Base-by-base conservation (phyloP, 2,113 vertebrate species). In the Halcyon malimbica region DNA sequence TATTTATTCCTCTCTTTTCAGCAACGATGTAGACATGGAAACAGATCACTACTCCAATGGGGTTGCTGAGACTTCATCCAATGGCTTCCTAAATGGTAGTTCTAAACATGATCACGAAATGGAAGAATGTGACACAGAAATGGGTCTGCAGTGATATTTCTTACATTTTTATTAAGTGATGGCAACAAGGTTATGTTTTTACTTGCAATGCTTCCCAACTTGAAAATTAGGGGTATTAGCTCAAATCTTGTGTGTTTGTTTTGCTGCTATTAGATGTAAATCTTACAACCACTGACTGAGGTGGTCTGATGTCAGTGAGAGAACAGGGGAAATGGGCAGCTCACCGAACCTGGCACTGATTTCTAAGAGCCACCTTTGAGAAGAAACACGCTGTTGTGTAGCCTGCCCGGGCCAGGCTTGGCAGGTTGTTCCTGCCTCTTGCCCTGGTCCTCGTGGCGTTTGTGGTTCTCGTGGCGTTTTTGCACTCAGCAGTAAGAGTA, bases 41-140 rank as follows among this genome's bases (percentile, higher is more conserved):
- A 99, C 99, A 82, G 99, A 99, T 97, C 99, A 99, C 98, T 99
- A 99, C 97, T 99, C 98, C 98, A 99, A 99, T 95, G 99, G 99
- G 78, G 98, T 99, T 97, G 98, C 99, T 85, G 99, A 99, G 95
- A 98, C 99, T 26, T 99, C 99, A 96, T 99, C 99, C 95, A 99
- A 99, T 91, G 99, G 99, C 97, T 99, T 99, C 98, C 98, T 99
- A 97, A 99, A 99, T 85, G 99, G 99, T 97, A 99, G 99, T 98
- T 98, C 99, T 97, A 99, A 99, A 97, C 99, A 99, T 95, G 97
- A 98, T 95, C 95, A 98, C 64, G 99, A 99, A 97, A 98, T 99
- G 80, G 99, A 99, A 95, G 99, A 99, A 97, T 99, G 99, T 96
- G 99, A 99, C 94, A 99, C 99, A 77, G 99, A 99, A 98, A 99